Base-by-base conservation (phyloP, 2,888 invertebrate species). In the Ectemnius continuus region DNA sequence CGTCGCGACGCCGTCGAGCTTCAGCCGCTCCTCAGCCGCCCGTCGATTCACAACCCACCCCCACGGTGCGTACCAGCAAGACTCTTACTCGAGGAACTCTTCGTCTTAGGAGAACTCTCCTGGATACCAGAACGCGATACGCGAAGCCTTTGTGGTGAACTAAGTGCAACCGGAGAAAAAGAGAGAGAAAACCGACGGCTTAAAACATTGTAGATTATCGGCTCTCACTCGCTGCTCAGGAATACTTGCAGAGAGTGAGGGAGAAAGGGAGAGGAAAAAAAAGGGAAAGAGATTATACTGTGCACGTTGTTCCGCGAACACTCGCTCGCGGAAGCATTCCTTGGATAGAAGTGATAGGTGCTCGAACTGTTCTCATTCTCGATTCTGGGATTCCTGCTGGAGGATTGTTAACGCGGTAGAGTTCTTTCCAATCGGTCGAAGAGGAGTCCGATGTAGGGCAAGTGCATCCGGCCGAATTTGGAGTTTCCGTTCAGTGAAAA, bases 21-120 rank as follows among this genome's bases (percentile, higher is more conserved):
- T 89, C 89, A 89, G 89, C 88, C 87, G 88, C 87, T 85, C 78
- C 83, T 82, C 86, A 89, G 88, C 84, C 87, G 85, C 82, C 86
- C 84, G 84, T 83, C 85, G 79, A 89, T 87, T 87, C 88, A 85
- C 89, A 84, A 86, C 86, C 81, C 87, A 84, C 85, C 82, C 84
- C 82, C 80, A 88, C 89, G 89, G 89, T 90, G 85, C 85, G 89
- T 89, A 88, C 64, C 36, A 36, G 36, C 4, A 1, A 1, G 36
- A 6, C 36, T 36, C 36, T 6, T 36, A 52, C 52, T 14, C 5
- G 52, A 16, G 36, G 36, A 36, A 36, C 36, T 36, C 48, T 2
- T 8, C n/a, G 16, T 52, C 52, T 52, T 14, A 23, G 23, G 52
- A 36, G 52, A 48, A 45, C 14, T 13, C 8, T 2, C 5, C 11